phyloP scores from a whole-genome alignment of 2,888 invertebrate species.

The Anoncus sp. region DNA sequence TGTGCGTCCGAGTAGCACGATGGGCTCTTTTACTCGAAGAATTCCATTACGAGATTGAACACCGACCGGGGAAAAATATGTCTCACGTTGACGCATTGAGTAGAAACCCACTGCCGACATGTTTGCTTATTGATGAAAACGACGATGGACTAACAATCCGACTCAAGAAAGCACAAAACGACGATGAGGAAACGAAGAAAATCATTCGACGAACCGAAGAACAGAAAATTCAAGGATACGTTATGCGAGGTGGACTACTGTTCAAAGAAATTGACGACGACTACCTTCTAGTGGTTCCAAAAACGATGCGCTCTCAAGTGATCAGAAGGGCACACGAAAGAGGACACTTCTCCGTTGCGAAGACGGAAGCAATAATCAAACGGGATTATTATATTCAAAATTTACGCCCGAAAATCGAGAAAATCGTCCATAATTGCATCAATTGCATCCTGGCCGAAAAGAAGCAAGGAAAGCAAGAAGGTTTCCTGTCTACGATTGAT shows the following conservation, averaged over 20 bases:
- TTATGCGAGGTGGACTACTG: slow-evolving; percentile 6
- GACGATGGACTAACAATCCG: slow-evolving; percentile 20
- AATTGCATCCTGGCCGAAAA: slow-evolving; percentile 51
- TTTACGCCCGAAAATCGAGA: slow-evolving; percentile 48
- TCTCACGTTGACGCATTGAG: slow-evolving; percentile 69
- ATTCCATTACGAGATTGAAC: slow-evolving; percentile 6
- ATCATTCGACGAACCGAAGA: not conserved
- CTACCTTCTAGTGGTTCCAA: slow-evolving; percentile 26
- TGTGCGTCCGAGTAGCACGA: too few relatives aligned
- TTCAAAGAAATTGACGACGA: slow-evolving; percentile 23
- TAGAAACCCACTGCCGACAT: slow-evolving; percentile 61
- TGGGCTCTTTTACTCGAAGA: slow-evolving; percentile 14
- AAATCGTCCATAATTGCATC: slow-evolving; percentile 45
- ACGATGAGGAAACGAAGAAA: slow-evolving; percentile 21
- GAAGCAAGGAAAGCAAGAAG: slow-evolving; percentile 72
- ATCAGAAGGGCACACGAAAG: slow-evolving; percentile 12
- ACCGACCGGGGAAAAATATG: slow-evolving; percentile 56
- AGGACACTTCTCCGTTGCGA: slow-evolving; percentile 51
- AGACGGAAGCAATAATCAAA: slow-evolving; percentile 44
- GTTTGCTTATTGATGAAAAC: slow-evolving; percentile 14
- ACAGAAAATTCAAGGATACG: slow-evolving; percentile 12
- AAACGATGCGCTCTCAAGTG: slow-evolving; percentile 23
- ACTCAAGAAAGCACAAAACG: slow-evolving; percentile 24
- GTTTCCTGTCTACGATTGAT: slow-evolving; percentile 73
- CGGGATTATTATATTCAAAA: slow-evolving; percentile 51